These are phyloP conservation scores for Cephalopholis sonnerati DNA, from an alignment of 2,113 vertebrate species.

Conservation along the genomic window DNA sequence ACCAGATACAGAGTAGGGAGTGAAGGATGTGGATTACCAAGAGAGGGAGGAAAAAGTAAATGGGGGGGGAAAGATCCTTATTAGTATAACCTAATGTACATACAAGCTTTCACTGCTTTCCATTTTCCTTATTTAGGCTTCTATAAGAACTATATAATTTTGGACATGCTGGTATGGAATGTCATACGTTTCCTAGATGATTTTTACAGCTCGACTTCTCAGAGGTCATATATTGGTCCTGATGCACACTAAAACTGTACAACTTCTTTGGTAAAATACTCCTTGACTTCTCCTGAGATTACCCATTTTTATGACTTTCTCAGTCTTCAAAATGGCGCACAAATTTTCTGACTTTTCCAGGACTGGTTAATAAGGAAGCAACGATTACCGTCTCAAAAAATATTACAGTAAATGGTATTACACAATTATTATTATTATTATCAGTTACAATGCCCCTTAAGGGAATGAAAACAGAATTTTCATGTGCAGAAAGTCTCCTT, in stretches of 20 bases:
- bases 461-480: too few relatives aligned
- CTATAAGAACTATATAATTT: slow-evolving; percentile 1
- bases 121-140: slow-evolving; percentile 1
- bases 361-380: too few relatives aligned
- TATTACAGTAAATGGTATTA: too few relatives aligned
- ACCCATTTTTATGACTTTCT: not conserved
- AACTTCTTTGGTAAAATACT: not conserved
- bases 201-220: not conserved
- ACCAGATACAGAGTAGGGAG: slow-evolving; percentile 42
- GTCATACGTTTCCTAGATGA: not conserved
- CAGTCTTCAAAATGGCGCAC: not conserved
- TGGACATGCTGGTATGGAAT: too few relatives aligned
- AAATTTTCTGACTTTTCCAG: not conserved
- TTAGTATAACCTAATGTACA: slow-evolving; percentile 13
- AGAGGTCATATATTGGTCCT: not conserved
- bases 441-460: too few relatives aligned
- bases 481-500: too few relatives aligned
- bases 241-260: not conserved
- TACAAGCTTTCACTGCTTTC: slow-evolving; percentile 3
- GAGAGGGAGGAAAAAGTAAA: not conserved
- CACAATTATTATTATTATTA: too few relatives aligned
- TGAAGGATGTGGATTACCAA: slow-evolving; percentile 29
- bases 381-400: too few relatives aligned
- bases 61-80: not conserved
- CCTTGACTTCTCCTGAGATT: not conserved